Base-by-base conservation (phyloP, 2,888 invertebrate species). In the Hybos culiciformis region DNA sequence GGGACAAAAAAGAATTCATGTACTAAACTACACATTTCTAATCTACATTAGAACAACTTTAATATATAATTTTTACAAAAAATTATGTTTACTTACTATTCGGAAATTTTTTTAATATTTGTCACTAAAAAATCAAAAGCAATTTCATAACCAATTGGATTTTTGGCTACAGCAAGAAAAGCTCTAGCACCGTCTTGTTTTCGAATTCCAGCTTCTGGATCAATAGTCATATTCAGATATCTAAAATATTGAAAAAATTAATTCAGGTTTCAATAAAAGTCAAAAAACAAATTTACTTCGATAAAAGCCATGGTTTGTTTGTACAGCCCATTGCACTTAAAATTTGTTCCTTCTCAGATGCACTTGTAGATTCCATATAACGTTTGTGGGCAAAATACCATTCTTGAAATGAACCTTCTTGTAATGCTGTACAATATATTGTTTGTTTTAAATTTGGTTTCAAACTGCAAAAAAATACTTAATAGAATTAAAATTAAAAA, bases 371-470 rank as follows among this genome's bases (percentile, higher is more conserved):
- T 19, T 58, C 57, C 24, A 57, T 61, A 47, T 65, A 67, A 39
- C 61, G 61, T 15, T 71, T 62, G 57, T 75, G 77, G 17, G 75
- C 74, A 54, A 77, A 79, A 45, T 78, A 69, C 82, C 82, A 83
- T 59, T 80, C 81, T 8, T 66, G 67, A 49, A 71, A 70, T 1
- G 72, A 73, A 1, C 80, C 81, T 51, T 74, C 69, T 26, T 72
- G 67, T 29, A 82, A 66, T 1, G 77, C 77, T 3, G 74, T 74
- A 54, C 83, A 82, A 56, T 80, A 80, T 26, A 80, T 74, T 7
- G 72, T 69, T 4, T 68, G 61, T 47, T 76, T 73, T 20, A 80
- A 57, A 57, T 78, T 76, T 9, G 77, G 73, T 31, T 74, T 70
- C 42, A 83, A 72, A 38, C 77, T 77, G 50, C 11, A 19, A 18